Base-by-base conservation (phyloP, 1,140 invertebrate genomes). In the Venustaconcha ellipsiformis region DNA sequence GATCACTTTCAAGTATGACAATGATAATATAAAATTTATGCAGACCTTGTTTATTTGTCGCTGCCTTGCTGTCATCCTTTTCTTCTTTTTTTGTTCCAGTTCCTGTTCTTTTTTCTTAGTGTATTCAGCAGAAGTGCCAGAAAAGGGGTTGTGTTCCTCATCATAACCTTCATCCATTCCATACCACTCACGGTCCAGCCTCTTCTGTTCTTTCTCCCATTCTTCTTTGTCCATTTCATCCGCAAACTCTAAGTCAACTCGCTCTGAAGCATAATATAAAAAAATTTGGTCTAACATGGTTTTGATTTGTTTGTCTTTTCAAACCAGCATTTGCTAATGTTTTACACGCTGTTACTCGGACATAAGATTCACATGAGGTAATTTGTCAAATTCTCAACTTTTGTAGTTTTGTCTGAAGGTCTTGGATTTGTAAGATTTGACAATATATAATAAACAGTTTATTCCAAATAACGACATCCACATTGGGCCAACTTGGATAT, bases 111-210 rank as follows among this genome's bases (percentile, higher is more conserved):
- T 97, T 82, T 95, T 95, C 58, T 94, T 93, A 1, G 95, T 94
- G 86, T 99, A 99, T 59, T 98, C 96, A 30, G 95, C 93, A 76
- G 96, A 96, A 8, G 97, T 94, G 70, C 94, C 94, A 12, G 94
- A 92, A 90, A 99, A 99, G 0, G 97, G 96, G 90, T 97, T 97
- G 63, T 95, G 94, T 82, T 96, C 95, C 78, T 97, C 96, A 83
- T 99, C 96, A 86, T 97, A 96, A 83, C 95, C 97, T 70, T 90
- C 96, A 84, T 97, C 97, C 89, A 99, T 94, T 68, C 94, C 94
- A 88, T 99, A 99, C 98, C 98, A 99, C 84, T 98, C 97, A 68
- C 98, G 91, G 86, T 99, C 98, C 6, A 99, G 85, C 67, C 96
- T 92, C 80, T 94, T 94, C 89, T 99, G 95, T 82, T 99, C 97